A percentile compares a stretch with the other conserved stretches of the same genome.
Conservation (phyloP, 2,113 vertebrate species). For the Melozone crissalis region DNA sequence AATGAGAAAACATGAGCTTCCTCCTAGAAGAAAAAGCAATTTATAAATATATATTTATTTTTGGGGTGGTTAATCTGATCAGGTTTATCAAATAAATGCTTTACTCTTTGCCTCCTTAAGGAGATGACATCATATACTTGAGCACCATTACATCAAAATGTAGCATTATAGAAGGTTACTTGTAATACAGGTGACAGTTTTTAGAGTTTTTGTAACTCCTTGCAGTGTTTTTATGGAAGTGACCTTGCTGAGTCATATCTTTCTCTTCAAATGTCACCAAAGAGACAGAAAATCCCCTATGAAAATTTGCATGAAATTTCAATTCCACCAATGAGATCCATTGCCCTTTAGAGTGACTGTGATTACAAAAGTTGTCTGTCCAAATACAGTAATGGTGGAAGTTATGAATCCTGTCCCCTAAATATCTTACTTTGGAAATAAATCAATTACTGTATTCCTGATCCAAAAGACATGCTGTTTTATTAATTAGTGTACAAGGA, state of each 20-base stretch:
- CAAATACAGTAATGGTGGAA: not conserved
- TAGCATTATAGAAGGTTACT: not conserved
- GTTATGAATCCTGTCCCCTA: not conserved
- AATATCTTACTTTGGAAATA: not conserved
- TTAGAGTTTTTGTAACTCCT: not conserved
- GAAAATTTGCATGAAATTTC: not conserved
- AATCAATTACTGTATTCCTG: slow-evolving; percentile 24
- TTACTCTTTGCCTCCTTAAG: not conserved
- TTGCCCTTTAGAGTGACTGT: not conserved
- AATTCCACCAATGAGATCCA: not conserved
- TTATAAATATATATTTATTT: not conserved
- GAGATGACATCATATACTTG: not conserved
- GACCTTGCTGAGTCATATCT: not conserved
- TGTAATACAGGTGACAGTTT: not conserved
- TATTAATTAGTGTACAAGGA: slow-evolving; percentile 73
- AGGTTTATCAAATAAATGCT: not conserved
- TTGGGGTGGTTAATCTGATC: not conserved
- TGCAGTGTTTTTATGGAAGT: not conserved
- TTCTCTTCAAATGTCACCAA: not conserved
- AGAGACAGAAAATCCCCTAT: not conserved
- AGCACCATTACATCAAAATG: not conserved
- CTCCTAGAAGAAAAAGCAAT: not conserved
- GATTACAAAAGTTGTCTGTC: not conserved
- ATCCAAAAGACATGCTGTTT: slow-evolving; percentile 65
- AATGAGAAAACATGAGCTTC: not conserved